Conservation (phyloP, 2,888 invertebrate genomes). For the Conus canariensis region DNA sequence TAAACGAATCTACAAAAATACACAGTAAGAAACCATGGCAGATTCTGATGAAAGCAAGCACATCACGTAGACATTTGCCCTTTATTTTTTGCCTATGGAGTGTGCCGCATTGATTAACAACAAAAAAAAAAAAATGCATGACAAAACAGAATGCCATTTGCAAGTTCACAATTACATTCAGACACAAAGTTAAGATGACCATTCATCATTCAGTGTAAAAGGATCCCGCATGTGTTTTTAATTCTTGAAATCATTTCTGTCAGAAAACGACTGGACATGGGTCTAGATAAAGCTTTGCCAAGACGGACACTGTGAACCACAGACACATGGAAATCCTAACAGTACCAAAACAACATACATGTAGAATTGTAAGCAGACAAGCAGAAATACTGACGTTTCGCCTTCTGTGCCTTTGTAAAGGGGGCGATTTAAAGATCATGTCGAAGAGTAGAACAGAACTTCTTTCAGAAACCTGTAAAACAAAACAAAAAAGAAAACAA, state of each 20-base stretch:
- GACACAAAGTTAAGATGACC: neutral
- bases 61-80: too few species aligned
- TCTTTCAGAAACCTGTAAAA: neutral
- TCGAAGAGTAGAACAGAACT: neutral
- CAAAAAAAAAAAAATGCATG: neutral
- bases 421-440: neutral
- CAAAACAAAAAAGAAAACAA: neutral
- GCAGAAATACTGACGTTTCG: slow-evolving; percentile 10
- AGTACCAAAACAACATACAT: neutral
- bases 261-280: neutral
- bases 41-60: too few species aligned
- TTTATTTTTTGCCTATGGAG: too few species aligned
- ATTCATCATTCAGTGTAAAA: neutral
- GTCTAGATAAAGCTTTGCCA: neutral
- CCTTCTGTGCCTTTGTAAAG: neutral
- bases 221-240: neutral
- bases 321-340: neutral
- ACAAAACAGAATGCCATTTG: neutral
- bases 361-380: neutral
- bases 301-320: neutral
- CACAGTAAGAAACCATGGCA: too few species aligned
- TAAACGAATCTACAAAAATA: too few species aligned
- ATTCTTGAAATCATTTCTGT: neutral
- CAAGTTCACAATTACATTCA: slow-evolving; percentile 9
- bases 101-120: neutral